Evolutionary conservation across 2,113 vertebrate genomes (phyloP).

Genomic region (Actenoides hombroni): DNA sequence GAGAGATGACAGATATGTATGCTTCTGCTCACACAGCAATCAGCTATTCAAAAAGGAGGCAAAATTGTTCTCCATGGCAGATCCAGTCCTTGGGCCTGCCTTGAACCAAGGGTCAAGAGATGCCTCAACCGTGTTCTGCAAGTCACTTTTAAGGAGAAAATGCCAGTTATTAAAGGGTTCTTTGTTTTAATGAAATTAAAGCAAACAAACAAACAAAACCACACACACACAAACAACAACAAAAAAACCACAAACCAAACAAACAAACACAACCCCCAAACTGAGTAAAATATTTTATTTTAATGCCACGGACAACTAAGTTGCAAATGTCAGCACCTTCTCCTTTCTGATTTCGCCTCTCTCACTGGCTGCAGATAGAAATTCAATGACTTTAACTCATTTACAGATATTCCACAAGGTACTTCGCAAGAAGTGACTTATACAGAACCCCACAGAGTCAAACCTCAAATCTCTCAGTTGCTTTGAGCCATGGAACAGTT

Average conservation of each 20-base stretch:
- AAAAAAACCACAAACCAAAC: background rate
- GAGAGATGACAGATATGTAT: background rate
- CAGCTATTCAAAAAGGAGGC: background rate
- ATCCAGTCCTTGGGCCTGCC: background rate
- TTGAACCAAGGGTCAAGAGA: background rate
- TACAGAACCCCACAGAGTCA: background rate
- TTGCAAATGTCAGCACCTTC: background rate
- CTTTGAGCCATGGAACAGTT: background rate
- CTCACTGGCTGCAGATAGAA: background rate
- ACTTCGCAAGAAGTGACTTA: background rate
- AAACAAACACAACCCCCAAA: no score
- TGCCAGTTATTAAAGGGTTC: background rate
- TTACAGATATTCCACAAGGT: background rate
- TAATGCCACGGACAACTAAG: background rate
- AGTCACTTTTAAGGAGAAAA: background rate
- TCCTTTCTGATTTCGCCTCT: background rate
- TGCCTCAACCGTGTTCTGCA: background rate
- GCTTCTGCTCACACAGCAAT: background rate
- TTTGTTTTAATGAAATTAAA: background rate
- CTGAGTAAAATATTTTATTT: background rate
- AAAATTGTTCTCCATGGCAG: background rate
- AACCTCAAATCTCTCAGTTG: background rate
- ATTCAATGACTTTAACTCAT: background rate
- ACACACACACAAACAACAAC: background rate
- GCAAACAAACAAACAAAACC: no score